Evolutionary conservation across 2,888 invertebrate genomes (phyloP).

Genomic region (Parelbella ahira): DNA sequence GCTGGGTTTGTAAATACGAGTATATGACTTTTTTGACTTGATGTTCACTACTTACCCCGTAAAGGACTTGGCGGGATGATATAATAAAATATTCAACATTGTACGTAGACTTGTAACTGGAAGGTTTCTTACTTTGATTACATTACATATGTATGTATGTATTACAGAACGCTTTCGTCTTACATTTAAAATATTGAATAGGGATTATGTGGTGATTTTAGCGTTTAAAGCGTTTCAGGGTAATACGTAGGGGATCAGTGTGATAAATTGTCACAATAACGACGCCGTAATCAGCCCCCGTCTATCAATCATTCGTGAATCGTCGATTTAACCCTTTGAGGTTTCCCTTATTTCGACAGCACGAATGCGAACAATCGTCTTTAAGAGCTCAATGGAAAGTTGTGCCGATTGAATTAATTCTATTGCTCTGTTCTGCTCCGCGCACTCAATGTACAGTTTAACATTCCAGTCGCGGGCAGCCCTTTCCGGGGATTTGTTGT

Average conservation of each 20-base stretch:
- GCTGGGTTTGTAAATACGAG: too few relatives aligned
- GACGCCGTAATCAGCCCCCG: conserved; percentile 36
- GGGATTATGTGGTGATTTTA: too few relatives aligned
- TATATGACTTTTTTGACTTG: too few relatives aligned
- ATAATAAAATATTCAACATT: too few relatives aligned
- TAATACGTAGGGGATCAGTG: conserved; percentile 5
- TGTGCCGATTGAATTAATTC: conserved; percentile 75
- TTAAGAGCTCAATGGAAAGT: conserved; percentile 65
- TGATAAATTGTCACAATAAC: conserved; percentile 18
- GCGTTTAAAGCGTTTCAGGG: too few relatives aligned
- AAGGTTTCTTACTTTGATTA: too few relatives aligned
- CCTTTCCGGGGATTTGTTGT: conserved; percentile 44
- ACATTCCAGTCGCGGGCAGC: conserved; percentile 50
- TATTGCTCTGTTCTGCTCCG: conserved; percentile 66
- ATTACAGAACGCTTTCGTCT: too few relatives aligned
- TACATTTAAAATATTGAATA: too few relatives aligned
- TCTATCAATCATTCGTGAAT: conserved; percentile 54
- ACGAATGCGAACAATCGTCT: conserved; percentile 67
- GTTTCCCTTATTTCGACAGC: conserved; percentile 59
- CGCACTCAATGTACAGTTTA: conserved; percentile 67
- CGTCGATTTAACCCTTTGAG: conserved; percentile 56
- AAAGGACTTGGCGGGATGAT: too few relatives aligned
- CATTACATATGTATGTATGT: too few relatives aligned
- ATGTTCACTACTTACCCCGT: too few relatives aligned
- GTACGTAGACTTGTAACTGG: too few relatives aligned